Base-by-base conservation (phyloP, 2,888 invertebrate species). In the Tetanocera ferruginea region DNA sequence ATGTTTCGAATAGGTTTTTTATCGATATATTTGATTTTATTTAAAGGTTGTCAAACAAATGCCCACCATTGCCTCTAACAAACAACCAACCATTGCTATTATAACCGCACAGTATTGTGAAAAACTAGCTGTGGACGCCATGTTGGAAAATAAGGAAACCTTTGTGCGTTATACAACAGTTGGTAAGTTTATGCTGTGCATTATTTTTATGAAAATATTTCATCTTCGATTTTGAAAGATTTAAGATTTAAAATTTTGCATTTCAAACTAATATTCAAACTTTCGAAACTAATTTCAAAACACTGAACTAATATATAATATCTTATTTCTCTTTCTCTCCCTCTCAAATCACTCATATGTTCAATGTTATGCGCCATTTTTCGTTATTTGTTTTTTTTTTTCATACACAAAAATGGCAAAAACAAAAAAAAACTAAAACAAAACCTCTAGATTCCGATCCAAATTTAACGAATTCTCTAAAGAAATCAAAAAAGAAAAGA, bases 41-140 rank as follows among this genome's bases (percentile, higher is more conserved):
- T 67, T 80, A 43, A 82, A 94, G 94, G 94, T 97, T 78, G 98
- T 98, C 78, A 96, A 97, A 87, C 97, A 98, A 92, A 97, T 98
- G 96, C 98, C 98, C 17, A 95, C 94, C 14, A 93, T 98, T 88
- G 94, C 94, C 75, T 95, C 94, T 79, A 93, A 95, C 34, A 96
- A 98, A 84, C 97, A 98, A 87, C 98, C 98, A 0, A 97, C 97
- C 25, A 97, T 99, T 86, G 99, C 98, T n/a, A 96, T 99, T 78
- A 96, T 99, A 79, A 98, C 98, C 0, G 97, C 98, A 0, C 94
- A 98, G 86, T 99, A 98, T 90, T 97, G 97, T 87, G 99, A 99
- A 90, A 99, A 99, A 89, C 92, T 98, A 84, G 99, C 99, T 1
- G 98, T 99, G 0, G 99, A 99, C 90, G 95, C 98, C 19, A 96